Conservation (phyloP, 2,113 vertebrate genomes). For the Corvus moneduloides region DNA sequence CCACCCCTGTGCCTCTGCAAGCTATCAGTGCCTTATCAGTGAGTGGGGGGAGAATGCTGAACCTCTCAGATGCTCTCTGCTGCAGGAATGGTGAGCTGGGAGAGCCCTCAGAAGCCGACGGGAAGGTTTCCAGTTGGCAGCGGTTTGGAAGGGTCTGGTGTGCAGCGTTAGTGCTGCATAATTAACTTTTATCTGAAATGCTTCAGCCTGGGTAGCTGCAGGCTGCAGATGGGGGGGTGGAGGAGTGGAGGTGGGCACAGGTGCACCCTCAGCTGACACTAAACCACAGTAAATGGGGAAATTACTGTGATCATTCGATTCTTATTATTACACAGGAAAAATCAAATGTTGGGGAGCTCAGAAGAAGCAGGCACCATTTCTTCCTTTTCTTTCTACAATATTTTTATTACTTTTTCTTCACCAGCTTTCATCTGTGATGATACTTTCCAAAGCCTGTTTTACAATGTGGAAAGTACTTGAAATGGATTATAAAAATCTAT, state of each 20-base stretch:
- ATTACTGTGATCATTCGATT: constrained; percentile 19
- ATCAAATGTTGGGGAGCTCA: constrained; percentile 39
- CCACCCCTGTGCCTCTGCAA: accelerated
- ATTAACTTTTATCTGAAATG: constrained; percentile 64
- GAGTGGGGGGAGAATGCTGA: not conserved
- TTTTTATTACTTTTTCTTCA: constrained; percentile 61
- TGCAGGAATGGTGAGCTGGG: not conserved
- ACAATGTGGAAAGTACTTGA: constrained; percentile 58
- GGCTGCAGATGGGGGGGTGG: constrained; percentile 39
- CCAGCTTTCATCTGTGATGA: constrained; percentile 40
- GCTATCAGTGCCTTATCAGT: not conserved
- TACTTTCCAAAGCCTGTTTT: constrained; percentile 44
- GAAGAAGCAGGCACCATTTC: constrained; percentile 27
- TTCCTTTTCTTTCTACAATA: not conserved
- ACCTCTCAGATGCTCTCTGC: accelerated
- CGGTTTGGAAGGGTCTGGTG: not conserved
- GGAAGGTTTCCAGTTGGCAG: constrained; percentile 24
- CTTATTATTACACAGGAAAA: constrained; percentile 38
- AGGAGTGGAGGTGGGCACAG: not conserved
- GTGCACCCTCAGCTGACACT: constrained; percentile 9
- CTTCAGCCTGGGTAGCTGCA: constrained; percentile 32
- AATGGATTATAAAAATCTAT: constrained; percentile 44
- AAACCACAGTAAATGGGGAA: constrained; percentile 28
- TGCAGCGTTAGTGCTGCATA: constrained; percentile 16
- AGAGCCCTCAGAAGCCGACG: not conserved